Conservation (phyloP, 2,888 invertebrate genomes). For the Rotaria sp. region DNA sequence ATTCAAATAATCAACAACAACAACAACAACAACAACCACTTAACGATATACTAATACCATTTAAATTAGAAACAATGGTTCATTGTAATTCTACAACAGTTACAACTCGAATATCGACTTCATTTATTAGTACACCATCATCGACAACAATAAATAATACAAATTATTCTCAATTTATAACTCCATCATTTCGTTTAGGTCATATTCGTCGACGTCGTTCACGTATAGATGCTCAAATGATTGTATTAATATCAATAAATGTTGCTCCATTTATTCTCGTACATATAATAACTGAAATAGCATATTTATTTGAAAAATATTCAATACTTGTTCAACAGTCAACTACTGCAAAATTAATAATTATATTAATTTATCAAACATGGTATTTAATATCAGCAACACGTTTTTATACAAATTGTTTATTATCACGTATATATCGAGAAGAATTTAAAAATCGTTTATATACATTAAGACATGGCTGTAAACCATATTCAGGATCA, state of each 20-base stretch:
- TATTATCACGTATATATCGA: constrained; percentile 14
- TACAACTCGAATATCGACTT: neutral
- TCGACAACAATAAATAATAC: neutral
- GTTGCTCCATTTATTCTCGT: constrained; percentile 13
- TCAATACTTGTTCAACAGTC: neutral
- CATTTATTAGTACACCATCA: neutral
- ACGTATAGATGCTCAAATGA: constrained; percentile 15
- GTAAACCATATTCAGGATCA: neutral
- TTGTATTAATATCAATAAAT: constrained; percentile 5
- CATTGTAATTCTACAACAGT: neutral
- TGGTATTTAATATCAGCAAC: constrained; percentile 29
- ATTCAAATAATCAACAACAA: neutral
- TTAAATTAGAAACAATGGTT: neutral
- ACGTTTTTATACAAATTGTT: constrained; percentile 20
- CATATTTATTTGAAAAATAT: constrained; percentile 23
- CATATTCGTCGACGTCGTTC: neutral
- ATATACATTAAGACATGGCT: neutral
- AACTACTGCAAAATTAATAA: neutral
- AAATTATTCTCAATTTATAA: neutral
- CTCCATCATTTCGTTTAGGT: neutral
- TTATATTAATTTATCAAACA: neutral
- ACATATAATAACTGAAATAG: constrained; percentile 22
- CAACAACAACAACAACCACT: neutral
- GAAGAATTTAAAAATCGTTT: constrained; percentile 27
- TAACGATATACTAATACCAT: neutral